Base-by-base conservation (phyloP, 1,140 invertebrate species). In the Leptopilina boulardi region DNA sequence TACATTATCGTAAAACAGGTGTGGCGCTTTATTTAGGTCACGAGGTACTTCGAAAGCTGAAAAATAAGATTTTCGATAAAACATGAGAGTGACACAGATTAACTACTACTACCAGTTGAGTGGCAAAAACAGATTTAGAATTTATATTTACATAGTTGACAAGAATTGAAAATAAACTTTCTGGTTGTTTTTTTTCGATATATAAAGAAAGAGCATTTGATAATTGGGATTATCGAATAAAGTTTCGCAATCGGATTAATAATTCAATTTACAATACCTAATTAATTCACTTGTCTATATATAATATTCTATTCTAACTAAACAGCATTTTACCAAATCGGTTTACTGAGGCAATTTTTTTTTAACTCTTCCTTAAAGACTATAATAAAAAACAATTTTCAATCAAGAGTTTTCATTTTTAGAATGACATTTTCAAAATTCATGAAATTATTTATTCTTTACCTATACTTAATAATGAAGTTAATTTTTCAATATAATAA, bases 231-330 rank as follows among this genome's bases (percentile, higher is more conserved):
- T 0, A 21, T 26, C 10, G 6, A 9, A 6, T 26, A 30, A 59
- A 30, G n/a, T 18, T 54, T 54, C 54, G 11, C 21, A 59, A 23
- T 5, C 21, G 5, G 56, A 11, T 21, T 26, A 26, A 59, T 59
- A 59, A 59, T 59, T 73, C 47, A n/a, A 51, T 73, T 30, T 30
- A 51, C 71, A 23, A 10, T 11, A 2, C 26, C 26, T 19, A 26
- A 30, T 51, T 51, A n/a, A 13, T 51, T 70, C 42, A 73, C 38
- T 34, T 75, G 74, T 80, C 54, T 13, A 41, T 2, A 30, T 44
- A 70, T 30, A 30, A 30, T 66, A 71, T 74, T 77, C 30, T 41
- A 26, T 73, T 77, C 59, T 71, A 70, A 73, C 70, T 38, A 75
- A 72, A 19, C 70, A 26, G 3, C 75, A 77, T 77, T 79, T n/a